A percentile compares a stretch with the other conserved stretches of the same genome.
These are phyloP conservation scores for Uropetala carovei DNA, from an alignment of 2,888 invertebrate genomes.

Conservation along the genomic window DNA sequence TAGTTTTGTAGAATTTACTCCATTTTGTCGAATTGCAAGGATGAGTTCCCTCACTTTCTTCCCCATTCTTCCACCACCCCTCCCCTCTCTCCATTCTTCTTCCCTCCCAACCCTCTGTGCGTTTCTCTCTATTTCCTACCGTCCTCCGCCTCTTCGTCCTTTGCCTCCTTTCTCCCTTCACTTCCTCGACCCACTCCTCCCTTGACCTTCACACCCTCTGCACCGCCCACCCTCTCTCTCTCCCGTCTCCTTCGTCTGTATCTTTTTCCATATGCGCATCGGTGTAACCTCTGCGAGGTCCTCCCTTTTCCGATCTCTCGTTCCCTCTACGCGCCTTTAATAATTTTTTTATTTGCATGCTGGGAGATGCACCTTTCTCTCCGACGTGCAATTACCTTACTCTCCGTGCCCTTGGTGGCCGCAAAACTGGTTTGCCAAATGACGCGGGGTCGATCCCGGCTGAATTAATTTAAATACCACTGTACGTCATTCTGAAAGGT, in stretches of 20 bases:
- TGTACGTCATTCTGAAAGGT: too few relatives aligned
- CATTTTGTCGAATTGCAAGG: too few relatives aligned
- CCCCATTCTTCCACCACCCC: too few relatives aligned
- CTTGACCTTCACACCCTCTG: background rate
- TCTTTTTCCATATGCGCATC: background rate
- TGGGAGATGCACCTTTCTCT: too few relatives aligned
- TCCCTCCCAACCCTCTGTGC: background rate
- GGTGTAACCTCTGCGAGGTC: background rate
- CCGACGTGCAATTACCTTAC: background rate
- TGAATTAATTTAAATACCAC: background rate
- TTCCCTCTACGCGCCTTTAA: too few relatives aligned
- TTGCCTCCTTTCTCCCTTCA: background rate
- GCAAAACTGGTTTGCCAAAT: conserved; percentile 7
- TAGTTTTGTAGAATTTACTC: too few relatives aligned
- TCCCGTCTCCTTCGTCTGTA: background rate
- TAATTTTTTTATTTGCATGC: too few relatives aligned
- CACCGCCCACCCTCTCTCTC: background rate
- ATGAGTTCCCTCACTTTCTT: too few relatives aligned
- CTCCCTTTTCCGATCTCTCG: background rate
- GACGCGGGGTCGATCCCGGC: background rate
- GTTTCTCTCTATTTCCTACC: background rate
- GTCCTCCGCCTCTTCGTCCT: background rate
- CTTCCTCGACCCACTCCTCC: background rate
- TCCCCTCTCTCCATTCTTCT: too few relatives aligned
- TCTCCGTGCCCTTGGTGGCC: background rate